Evolutionary conservation across 2,888 invertebrate genomes (phyloP).

Genomic region (Hydrotaea cyrtoneurina): DNA sequence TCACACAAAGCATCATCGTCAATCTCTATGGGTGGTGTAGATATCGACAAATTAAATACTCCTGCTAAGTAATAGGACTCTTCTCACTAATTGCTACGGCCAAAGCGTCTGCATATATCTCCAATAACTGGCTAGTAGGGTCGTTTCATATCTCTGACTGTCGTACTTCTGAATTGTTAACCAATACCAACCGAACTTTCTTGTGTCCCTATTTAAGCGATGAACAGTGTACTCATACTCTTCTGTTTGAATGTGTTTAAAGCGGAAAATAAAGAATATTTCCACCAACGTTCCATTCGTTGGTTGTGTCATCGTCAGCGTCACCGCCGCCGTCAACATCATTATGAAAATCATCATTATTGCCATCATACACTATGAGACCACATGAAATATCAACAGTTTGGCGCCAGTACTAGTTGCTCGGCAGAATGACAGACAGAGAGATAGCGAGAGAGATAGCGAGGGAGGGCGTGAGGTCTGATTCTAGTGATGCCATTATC

Average conservation of each 20-base stretch:
- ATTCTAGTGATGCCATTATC: slow-evolving; percentile 26
- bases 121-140: no score
- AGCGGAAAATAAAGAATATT: slow-evolving; percentile 9
- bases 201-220: not conserved
- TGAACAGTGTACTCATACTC: not conserved
- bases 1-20: no score
- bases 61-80: no score
- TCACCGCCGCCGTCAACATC: not conserved
- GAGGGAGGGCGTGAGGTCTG: not conserved
- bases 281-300: not conserved
- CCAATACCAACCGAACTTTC: no score
- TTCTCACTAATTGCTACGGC: no score
- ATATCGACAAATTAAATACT: no score
- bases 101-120: no score
- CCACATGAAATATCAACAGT: slow-evolving; percentile 53
- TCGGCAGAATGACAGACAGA: not conserved
- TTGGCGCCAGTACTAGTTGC: slow-evolving; percentile 53
- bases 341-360: not conserved
- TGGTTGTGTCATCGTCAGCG: slow-evolving; percentile 34
- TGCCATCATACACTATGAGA: not conserved
- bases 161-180: no score
- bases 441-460: not conserved
- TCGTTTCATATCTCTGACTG: no score
- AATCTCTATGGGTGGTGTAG: no score
- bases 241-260: not conserved